A percentile compares a stretch with the other conserved stretches of the same genome.
Conservation (phyloP, 2,113 vertebrate species). For the Romanogobio albipinnatus region DNA sequence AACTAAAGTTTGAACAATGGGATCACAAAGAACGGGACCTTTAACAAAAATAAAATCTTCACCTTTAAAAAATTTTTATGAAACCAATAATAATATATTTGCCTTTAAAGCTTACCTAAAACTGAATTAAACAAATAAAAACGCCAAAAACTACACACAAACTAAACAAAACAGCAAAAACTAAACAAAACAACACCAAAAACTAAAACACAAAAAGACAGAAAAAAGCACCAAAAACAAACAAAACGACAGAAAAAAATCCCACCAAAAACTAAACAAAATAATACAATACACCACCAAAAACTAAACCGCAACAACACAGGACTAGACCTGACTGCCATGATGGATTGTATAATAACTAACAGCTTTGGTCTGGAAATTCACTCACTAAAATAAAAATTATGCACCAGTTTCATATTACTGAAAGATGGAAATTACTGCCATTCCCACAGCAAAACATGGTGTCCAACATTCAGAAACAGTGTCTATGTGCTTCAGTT, state of each 20-base stretch:
- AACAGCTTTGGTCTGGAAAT: background rate
- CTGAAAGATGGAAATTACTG: background rate
- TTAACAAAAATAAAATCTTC: too few relatives aligned
- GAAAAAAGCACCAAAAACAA: background rate
- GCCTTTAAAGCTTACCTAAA: background rate
- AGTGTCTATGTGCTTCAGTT: background rate
- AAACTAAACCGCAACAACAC: background rate
- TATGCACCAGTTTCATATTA: background rate
- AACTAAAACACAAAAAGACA: background rate
- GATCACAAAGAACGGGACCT: too few relatives aligned
- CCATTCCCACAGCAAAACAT: background rate
- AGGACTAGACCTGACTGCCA: background rate
- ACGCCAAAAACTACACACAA: background rate
- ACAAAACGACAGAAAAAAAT: background rate
- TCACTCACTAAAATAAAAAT: background rate
- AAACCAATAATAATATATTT: too few relatives aligned
- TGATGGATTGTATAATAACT: background rate
- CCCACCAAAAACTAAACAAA: background rate
- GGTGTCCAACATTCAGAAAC: background rate
- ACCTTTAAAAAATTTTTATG: too few relatives aligned
- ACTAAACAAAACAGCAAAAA: background rate
- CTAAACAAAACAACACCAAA: background rate
- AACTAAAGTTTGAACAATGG: too few relatives aligned
- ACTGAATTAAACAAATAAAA: background rate
- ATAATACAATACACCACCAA: background rate